Evolutionary conservation across 2,888 invertebrate species (phyloP).

Genomic region (Lacanobia wlatinum): DNA sequence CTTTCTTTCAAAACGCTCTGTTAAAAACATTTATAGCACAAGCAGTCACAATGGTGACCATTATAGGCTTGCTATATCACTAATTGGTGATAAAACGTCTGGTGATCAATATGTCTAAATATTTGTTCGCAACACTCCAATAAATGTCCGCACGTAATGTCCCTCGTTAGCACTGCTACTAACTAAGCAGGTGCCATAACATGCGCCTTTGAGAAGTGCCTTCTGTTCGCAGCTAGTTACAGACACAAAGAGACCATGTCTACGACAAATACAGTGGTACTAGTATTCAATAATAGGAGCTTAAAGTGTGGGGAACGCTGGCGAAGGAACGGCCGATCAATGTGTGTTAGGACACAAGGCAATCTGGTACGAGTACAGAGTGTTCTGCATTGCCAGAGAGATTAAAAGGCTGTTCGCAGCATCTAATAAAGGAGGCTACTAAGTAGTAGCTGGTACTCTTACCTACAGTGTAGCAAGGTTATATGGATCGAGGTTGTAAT

Average conservation of each 20-base stretch:
- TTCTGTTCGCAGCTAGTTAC: conserved; percentile 12
- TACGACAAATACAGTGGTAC: conserved; percentile 9
- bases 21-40: too few species aligned
- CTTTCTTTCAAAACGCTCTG: too few species aligned
- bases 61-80: too few species aligned
- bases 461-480: too few species aligned
- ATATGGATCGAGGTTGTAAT: too few species aligned
- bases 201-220: background rate
- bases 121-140: background rate
- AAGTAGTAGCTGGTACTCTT: too few species aligned
- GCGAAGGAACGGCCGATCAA: background rate
- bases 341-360: too few species aligned
- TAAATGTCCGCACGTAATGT: conserved; percentile 4
- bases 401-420: too few species aligned
- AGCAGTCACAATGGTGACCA: too few species aligned
- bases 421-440: too few species aligned
- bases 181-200: conserved; percentile 17
- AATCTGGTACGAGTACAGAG: background rate
- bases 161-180: conserved; percentile 8
- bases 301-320: background rate
- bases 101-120: too few species aligned
- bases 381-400: background rate
- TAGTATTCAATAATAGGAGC: conserved; percentile 21
- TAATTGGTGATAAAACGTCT: too few species aligned
- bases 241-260: conserved; percentile 21